Evolutionary conservation across 2,113 vertebrate species (phyloP).

Genomic region (Otus sunia): DNA sequence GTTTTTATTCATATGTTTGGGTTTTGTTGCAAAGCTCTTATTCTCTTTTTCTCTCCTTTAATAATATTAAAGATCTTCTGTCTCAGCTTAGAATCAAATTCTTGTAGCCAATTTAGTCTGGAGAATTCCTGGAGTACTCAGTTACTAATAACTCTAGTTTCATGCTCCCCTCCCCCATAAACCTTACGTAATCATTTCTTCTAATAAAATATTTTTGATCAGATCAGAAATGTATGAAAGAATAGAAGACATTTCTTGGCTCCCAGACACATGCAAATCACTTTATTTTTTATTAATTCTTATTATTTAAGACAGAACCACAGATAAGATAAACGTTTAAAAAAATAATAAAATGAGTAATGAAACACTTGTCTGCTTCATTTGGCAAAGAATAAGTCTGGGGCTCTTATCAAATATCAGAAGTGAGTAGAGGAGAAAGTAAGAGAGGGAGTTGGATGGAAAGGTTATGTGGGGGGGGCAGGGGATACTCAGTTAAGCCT

Average conservation of each 20-base stretch:
- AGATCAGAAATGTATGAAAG: background rate
- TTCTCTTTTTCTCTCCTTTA: background rate
- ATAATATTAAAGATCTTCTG: background rate
- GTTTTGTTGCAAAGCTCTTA: background rate
- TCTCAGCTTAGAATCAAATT: background rate
- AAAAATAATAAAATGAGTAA: background rate
- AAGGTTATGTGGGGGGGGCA: background rate
- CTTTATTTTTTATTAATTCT: background rate
- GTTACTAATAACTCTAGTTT: background rate
- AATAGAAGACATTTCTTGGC: background rate
- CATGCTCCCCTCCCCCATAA: background rate
- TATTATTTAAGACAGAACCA: background rate
- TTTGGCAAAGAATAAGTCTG: background rate
- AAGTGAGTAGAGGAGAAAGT: background rate
- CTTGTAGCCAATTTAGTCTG: background rate
- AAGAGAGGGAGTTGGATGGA: background rate
- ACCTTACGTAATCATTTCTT: background rate
- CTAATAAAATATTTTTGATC: background rate
- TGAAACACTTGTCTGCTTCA: background rate
- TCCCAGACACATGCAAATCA: background rate
- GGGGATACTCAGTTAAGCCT: background rate
- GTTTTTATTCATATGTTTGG: constrained; percentile 8
- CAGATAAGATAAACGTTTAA: background rate
- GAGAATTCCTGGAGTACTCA: background rate
- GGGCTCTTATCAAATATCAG: background rate